Evolutionary conservation across 1,140 invertebrate species (phyloP).

Genomic region (Holcopasites calliopsidis): DNA sequence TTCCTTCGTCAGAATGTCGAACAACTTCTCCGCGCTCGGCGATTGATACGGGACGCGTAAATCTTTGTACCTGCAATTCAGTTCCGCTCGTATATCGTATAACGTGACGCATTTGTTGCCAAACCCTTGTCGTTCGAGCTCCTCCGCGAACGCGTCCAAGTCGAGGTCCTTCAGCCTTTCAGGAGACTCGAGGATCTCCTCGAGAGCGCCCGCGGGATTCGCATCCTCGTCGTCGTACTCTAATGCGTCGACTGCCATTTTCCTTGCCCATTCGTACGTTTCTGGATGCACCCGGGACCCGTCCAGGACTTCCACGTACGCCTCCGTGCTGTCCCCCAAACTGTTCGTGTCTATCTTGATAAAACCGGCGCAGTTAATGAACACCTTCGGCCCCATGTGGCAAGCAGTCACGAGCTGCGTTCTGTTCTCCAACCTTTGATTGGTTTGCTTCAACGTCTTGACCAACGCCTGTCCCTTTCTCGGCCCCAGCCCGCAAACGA

Average conservation of each 20-base stretch:
- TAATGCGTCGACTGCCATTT: slow-evolving; percentile 99
- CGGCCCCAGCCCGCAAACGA: slow-evolving; percentile 97
- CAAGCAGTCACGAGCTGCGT: slow-evolving; percentile 97
- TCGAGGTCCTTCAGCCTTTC: slow-evolving; percentile 98
- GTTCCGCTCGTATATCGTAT: slow-evolving; percentile 97
- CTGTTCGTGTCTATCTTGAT: slow-evolving; percentile 99
- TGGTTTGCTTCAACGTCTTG: slow-evolving; percentile 95
- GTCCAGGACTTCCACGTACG: slow-evolving; percentile 97
- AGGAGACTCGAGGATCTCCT: slow-evolving; percentile 97
- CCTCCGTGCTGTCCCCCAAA: slow-evolving; percentile 95
- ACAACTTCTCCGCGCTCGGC: slow-evolving; percentile 91
- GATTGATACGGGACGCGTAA: slow-evolving; percentile 89
- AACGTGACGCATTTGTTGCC: slow-evolving; percentile 98
- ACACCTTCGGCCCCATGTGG: slow-evolving; percentile 99
- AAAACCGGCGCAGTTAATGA: slow-evolving; percentile 99
- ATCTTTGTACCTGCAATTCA: slow-evolving; percentile 98
- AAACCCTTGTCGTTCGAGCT: slow-evolving; percentile 96
- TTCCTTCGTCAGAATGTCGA: slow-evolving; percentile 98
- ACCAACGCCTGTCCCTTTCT: slow-evolving; percentile 95
- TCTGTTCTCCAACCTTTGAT: slow-evolving; percentile 95
- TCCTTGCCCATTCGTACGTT: slow-evolving; percentile 99
- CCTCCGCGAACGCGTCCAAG: slow-evolving; percentile 98
- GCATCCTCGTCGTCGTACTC: slow-evolving; percentile 98
- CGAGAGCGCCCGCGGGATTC: slow-evolving; percentile 97
- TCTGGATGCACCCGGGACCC: slow-evolving; percentile 99